These are phyloP conservation scores for Enteromius mattozi DNA, from an alignment of 2,797 vertebrate genomes.

Conservation along the genomic window DNA sequence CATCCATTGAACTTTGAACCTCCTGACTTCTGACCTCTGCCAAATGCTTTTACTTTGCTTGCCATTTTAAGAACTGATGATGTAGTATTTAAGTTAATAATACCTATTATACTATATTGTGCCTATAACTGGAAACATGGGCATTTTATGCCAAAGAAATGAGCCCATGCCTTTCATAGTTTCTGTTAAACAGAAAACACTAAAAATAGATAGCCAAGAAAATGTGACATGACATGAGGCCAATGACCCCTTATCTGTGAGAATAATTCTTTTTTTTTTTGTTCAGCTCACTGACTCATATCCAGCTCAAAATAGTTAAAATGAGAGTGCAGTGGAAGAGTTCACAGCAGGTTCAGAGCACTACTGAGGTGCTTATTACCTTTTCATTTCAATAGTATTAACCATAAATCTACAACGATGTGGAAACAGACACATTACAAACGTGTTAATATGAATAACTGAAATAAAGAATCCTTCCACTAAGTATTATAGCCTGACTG, in stretches of 20 bases:
- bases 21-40: not conserved
- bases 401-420: no score
- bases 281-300: slow-evolving; percentile 41
- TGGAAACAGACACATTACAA: not conserved
- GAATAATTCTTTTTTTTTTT: slow-evolving; percentile 13
- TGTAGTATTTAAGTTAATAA: not conserved
- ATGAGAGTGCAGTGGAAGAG: slow-evolving; percentile 37
- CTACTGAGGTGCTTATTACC: slow-evolving; percentile 54
- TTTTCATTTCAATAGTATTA: slow-evolving; percentile 50
- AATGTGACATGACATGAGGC: not conserved
- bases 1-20: not conserved
- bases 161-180: not conserved
- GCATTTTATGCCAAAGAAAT: not conserved
- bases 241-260: slow-evolving; percentile 16
- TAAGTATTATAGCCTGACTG: not conserved
- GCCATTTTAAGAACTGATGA: not conserved
- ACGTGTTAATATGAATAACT: not conserved
- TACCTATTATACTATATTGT: not conserved
- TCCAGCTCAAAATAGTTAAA: slow-evolving; percentile 54
- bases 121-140: not conserved
- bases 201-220: not conserved
- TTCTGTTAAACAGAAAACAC: not conserved
- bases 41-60: not conserved
- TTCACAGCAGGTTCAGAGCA: slow-evolving; percentile 47
- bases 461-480: no score